Conservation (phyloP, 2,797 vertebrate genomes). For the Halcyon leucocephala region DNA sequence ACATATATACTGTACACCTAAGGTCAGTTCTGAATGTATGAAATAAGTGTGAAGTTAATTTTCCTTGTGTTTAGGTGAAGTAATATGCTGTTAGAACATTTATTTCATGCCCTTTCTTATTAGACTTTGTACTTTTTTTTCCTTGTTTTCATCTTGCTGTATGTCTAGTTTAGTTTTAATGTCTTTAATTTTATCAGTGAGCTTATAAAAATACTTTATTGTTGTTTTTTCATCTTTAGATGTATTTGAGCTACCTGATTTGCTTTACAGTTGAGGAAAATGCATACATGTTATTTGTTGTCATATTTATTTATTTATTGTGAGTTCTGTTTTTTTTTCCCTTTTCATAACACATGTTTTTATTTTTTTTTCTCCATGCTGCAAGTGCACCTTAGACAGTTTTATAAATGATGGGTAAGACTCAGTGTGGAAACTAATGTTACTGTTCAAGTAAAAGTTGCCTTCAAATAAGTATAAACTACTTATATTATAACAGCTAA, state of each 20-base stretch:
- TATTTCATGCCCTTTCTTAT: not conserved
- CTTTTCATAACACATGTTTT: slow-evolving; percentile 76
- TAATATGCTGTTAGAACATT: not conserved
- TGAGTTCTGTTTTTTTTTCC: slow-evolving; percentile 58
- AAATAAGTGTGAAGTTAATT: not conserved
- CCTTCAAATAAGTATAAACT: slow-evolving; percentile 13
- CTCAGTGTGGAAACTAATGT: slow-evolving; percentile 60
- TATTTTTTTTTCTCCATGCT: slow-evolving; percentile 81
- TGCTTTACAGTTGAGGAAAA: not conserved
- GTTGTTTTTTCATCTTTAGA: not conserved
- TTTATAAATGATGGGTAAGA: slow-evolving; percentile 87
- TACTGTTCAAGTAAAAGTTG: slow-evolving; percentile 37
- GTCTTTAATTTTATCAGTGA: slow-evolving; percentile 11
- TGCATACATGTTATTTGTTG: not conserved
- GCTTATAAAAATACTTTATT: not conserved
- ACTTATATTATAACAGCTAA: slow-evolving; percentile 7
- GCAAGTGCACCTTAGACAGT: slow-evolving; percentile 86
- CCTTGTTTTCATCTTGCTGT: not conserved
- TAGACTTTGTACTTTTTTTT: not conserved
- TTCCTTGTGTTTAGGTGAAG: not conserved
- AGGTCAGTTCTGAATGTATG: slow-evolving; percentile 81
- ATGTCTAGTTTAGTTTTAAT: slow-evolving; percentile 1
- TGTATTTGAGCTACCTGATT: not conserved
- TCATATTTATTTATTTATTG: slow-evolving; percentile 13
- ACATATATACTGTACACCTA: slow-evolving; percentile 82